Evolutionary conservation across 2,113 vertebrate genomes (phyloP).

Genomic region (Campylomormyrus tamandua): DNA sequence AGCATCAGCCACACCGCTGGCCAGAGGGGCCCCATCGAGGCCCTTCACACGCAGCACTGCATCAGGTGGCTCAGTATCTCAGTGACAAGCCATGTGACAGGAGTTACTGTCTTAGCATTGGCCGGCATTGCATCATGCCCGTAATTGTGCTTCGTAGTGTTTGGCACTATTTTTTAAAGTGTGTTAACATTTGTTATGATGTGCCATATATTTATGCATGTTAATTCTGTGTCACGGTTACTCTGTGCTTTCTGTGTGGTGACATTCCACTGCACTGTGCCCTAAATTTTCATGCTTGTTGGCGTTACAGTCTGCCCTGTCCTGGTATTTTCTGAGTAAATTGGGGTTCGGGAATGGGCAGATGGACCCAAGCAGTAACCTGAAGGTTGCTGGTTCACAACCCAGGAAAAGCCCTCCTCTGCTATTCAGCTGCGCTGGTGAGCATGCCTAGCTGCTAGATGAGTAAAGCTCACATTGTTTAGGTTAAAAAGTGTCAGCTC

Average conservation of each 20-base stretch:
- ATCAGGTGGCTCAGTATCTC: not conserved
- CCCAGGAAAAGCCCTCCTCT: not conserved
- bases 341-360: not conserved
- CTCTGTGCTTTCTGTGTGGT: not conserved
- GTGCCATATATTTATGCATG: not conserved
- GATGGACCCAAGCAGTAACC: not conserved
- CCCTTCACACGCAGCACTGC: not conserved
- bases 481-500: not conserved
- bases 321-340: not conserved
- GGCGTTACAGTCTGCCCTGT: not conserved
- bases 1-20: not conserved
- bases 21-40: not conserved
- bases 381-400: not conserved
- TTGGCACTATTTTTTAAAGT: not conserved
- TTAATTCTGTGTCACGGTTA: not conserved
- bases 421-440: not conserved
- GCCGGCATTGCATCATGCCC: not conserved
- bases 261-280: not conserved
- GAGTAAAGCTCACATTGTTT: not conserved
- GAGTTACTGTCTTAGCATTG: not conserved
- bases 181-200: constrained; percentile 1
- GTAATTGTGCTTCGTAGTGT: not conserved
- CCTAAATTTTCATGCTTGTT: not conserved
- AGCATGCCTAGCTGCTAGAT: not conserved
- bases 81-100: not conserved